Percentiles rank a stretch among this genome's conserved stretches.
Conservation (phyloP, 2,888 invertebrate species). For the Dicroscelio sp. region DNA sequence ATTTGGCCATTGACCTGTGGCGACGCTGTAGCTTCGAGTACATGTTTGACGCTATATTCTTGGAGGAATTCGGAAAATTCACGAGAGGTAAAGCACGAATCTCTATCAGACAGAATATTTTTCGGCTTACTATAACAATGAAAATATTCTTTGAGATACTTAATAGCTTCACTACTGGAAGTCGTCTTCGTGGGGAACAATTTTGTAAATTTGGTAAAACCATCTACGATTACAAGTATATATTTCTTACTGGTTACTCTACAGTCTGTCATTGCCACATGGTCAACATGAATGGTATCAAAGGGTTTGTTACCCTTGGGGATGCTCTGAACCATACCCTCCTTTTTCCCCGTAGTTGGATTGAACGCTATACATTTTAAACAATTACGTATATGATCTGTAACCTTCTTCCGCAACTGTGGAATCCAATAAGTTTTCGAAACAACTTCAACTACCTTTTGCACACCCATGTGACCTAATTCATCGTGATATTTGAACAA, state of each 20-base stretch:
- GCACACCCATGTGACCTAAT: slow-evolving; percentile 17
- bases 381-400: slow-evolving; percentile 13
- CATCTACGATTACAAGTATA: slow-evolving; percentile 11
- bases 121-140: slow-evolving; percentile 4
- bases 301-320: slow-evolving; percentile 36
- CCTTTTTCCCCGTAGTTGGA: not conserved
- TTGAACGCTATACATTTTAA: slow-evolving; percentile 41
- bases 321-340: not conserved
- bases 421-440: slow-evolving; percentile 31
- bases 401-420: slow-evolving; percentile 13
- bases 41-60: slow-evolving; percentile 24
- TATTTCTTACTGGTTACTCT: slow-evolving; percentile 9
- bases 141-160: not conserved
- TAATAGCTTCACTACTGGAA: not conserved
- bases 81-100: not conserved
- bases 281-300: slow-evolving; percentile 14
- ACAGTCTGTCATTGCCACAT: slow-evolving; percentile 5
- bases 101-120: not conserved
- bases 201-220: slow-evolving; percentile 30
- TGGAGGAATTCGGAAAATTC: not conserved
- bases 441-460: slow-evolving; percentile 17
- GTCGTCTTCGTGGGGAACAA: slow-evolving; percentile 8
- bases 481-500: slow-evolving; percentile 34
- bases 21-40: slow-evolving; percentile 26
- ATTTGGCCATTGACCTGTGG: slow-evolving; percentile 51